phyloP scores from a whole-genome alignment of 2,888 invertebrate species.

The Aquatica leii region DNA sequence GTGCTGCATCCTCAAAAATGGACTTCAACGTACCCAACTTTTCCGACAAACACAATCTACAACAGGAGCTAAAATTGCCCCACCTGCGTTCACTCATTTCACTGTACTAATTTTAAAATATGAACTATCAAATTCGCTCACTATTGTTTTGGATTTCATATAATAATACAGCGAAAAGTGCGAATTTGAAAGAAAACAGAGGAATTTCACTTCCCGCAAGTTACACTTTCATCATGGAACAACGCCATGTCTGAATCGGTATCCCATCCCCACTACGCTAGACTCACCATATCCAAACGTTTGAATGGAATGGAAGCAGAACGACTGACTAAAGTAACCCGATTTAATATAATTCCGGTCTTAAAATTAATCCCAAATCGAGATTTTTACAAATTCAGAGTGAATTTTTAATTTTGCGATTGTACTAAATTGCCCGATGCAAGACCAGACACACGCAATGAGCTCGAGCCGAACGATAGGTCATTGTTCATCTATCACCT shows the following conservation, averaged over 20 bases:
- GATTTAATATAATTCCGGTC: constrained; percentile 4
- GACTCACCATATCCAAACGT: constrained; percentile 31
- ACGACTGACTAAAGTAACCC: constrained; percentile 9
- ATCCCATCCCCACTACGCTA: constrained; percentile 29
- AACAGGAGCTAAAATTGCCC: constrained; percentile 54
- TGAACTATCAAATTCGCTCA: constrained; percentile 5
- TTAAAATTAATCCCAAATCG: constrained; percentile 2
- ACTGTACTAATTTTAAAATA: constrained; percentile 16
- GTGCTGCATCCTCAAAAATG: constrained; percentile 52
- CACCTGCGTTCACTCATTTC: constrained; percentile 40
- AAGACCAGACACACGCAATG: neutral
- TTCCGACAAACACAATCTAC: constrained; percentile 58
- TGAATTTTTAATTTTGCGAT: neutral
- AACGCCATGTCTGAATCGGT: constrained; percentile 33
- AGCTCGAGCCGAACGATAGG: constrained; percentile 10
- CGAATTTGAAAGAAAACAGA: neutral
- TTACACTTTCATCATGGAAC: constrained; percentile 20
- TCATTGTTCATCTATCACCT: constrained; percentile 11
- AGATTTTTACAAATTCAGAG: neutral
- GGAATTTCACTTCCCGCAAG: constrained; percentile 22
- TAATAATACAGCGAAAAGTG: neutral
- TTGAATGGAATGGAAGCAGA: constrained; percentile 23
- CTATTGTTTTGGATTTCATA: constrained; percentile 1
- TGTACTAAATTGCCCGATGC: neutral
- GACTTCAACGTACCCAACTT: constrained; percentile 54